phyloP scores from a whole-genome alignment of 1,140 invertebrate species.

The Nylanderia fulva region DNA sequence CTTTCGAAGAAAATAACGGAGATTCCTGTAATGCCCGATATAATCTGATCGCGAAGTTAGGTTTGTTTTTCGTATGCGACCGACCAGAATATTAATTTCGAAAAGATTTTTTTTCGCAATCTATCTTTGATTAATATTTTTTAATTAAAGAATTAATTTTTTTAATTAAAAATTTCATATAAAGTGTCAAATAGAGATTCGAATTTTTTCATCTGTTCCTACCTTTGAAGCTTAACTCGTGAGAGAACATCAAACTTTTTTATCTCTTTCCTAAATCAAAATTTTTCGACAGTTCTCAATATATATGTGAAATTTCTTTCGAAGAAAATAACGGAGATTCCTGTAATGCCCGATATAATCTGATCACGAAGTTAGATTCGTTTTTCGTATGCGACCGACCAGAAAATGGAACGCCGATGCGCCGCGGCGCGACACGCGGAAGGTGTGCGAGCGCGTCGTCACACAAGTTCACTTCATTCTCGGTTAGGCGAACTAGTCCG shows the following conservation, averaged over 20 bases:
- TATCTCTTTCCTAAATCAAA: not conserved
- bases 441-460: conserved; percentile 44
- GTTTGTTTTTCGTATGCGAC: conserved; percentile 23
- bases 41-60: not conserved
- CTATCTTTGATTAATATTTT: not conserved
- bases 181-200: no score
- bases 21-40: not conserved
- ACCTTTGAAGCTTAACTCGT: not conserved
- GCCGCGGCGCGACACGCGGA: no score
- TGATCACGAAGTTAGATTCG: not conserved
- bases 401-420: conserved; percentile 49
- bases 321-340: not conserved
- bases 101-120: not conserved
- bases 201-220: not conserved
- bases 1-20: not conserved
- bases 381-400: conserved; percentile 28
- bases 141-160: conserved; percentile 5
- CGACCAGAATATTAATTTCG: conserved; percentile 43
- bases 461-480: conserved; percentile 65
- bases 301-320: not conserved
- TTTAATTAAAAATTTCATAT: not conserved
- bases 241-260: not conserved
- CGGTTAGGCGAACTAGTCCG: conserved; percentile 49
- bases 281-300: not conserved
- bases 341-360: not conserved